Evolutionary conservation across 2,888 invertebrate genomes (phyloP).

Genomic region (Rhimphoctona megacephalus): DNA sequence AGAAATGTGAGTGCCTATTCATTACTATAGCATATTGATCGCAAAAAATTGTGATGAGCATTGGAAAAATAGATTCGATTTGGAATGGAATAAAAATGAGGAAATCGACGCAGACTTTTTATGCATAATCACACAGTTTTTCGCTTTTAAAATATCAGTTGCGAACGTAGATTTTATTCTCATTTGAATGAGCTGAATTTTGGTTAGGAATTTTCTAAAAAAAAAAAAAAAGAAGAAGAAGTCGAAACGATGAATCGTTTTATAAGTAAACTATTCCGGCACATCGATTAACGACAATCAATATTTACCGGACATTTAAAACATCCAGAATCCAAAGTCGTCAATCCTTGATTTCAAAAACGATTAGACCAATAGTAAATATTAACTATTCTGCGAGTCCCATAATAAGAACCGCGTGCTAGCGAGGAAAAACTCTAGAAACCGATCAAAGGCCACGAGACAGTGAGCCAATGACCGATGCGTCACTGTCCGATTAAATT

Average conservation of each 20-base stretch:
- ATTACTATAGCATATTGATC: too few relatives aligned
- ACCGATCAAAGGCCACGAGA: constrained; percentile 41
- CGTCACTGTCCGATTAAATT: constrained; percentile 75
- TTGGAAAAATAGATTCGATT: too few relatives aligned
- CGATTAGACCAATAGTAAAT: constrained; percentile 43
- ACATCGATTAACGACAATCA: constrained; percentile 34
- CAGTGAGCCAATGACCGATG: constrained; percentile 66
- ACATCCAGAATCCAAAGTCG: constrained; percentile 8
- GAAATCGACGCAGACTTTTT: too few relatives aligned
- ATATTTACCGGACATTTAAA: not conserved
- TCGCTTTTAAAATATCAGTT: too few relatives aligned
- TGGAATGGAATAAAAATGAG: too few relatives aligned
- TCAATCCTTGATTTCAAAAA: constrained; percentile 4
- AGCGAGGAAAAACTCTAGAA: constrained; percentile 21
- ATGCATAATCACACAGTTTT: too few relatives aligned
- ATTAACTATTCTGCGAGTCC: constrained; percentile 22
- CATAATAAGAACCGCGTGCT: constrained; percentile 6
- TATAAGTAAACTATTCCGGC: not conserved
- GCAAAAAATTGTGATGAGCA: too few relatives aligned
- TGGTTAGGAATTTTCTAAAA: not conserved
- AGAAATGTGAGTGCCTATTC: too few relatives aligned
- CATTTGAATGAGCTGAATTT: not conserved
- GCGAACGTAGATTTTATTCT: too few relatives aligned
- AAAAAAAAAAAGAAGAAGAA: not conserved
- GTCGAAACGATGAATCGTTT: not conserved